Evolutionary conservation across 2,888 invertebrate species (phyloP).

Genomic region (Megastigmus dorsalis): DNA sequence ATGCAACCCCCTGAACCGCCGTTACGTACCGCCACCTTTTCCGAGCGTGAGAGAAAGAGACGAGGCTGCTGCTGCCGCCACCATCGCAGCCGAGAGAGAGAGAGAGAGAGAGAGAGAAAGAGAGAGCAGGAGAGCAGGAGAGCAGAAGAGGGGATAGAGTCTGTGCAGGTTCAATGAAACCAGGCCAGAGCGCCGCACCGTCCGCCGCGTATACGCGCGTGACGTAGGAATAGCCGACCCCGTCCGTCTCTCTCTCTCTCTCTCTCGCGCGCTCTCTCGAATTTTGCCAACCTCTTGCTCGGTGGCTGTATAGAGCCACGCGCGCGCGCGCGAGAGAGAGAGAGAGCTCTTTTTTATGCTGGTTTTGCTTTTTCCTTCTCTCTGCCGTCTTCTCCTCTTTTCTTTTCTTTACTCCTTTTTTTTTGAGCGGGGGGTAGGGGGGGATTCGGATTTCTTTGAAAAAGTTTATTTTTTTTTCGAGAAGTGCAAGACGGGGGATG

Average conservation of each 20-base stretch:
- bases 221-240: neutral
- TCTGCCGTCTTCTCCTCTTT: neutral
- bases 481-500: too few species aligned
- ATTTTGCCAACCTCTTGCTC: neutral
- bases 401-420: neutral
- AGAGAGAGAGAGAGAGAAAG: too few species aligned
- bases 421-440: too few species aligned
- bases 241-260: neutral
- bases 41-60: constrained; percentile 43
- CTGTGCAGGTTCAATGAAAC: constrained; percentile 72
- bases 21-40: neutral
- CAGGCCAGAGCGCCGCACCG: constrained; percentile 61
- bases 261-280: neutral
- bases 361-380: neutral
- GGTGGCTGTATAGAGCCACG: neutral
- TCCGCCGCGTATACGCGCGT: constrained; percentile 2
- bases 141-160: too few species aligned
- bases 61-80: constrained; percentile 50
- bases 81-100: too few species aligned
- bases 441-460: too few species aligned
- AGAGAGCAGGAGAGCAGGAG: too few species aligned
- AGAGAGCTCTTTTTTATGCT: too few species aligned
- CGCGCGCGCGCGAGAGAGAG: too few species aligned
- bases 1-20: too few species aligned
- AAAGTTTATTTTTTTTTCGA: too few species aligned